Base-by-base conservation (phyloP, 2,888 invertebrate genomes). In the Lottia scabra region DNA sequence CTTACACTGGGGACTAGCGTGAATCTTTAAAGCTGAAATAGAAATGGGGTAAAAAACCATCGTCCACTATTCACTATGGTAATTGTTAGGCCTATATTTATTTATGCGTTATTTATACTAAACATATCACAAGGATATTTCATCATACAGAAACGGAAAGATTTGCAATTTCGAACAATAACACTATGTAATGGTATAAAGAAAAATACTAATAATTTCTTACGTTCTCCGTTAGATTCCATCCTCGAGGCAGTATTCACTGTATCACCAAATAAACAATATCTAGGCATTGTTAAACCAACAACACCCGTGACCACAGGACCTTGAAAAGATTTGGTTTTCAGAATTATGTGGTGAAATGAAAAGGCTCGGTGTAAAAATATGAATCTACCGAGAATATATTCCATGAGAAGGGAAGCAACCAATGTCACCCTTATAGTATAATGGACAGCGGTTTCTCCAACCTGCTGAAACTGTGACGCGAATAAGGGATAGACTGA, bases 271-370 rank as follows among this genome's bases (percentile, higher is more conserved):
- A 97, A 97, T 5, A 97, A 90, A 84, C 96, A 97, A 86, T 96
- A 97, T 63, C 96, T 92, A 0, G 97, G 97, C 96, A 96, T 97
- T 90, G 96, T 96, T 15, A 95, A 90, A 0, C 96, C 96, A 0
- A 96, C 96, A 0, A 97, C 96, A 0, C 96, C 97, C 0, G 96
- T 96, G 85, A 96, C 96, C 13, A 96, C 96, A 0, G 96, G 95
- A 15, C 96, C 95, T 73, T 95, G 2, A 63, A 45, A 23, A 66
- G 8, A 6, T 38, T 38, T 38, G 38, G 5, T 10, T 38, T 6
- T 10, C 1, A 38, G 5, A 6, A 8, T 38, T 10, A 38, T 38
- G 3, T 38, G 8, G 1, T 8, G 10, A 1, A 38, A 38, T 38
- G 38, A 10, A 38, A 38, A n/a, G n/a, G n/a, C n/a, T n/a, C n/a